Evolutionary conservation across 1,140 invertebrate genomes (phyloP).

Genomic region (Penaeus indicus): DNA sequence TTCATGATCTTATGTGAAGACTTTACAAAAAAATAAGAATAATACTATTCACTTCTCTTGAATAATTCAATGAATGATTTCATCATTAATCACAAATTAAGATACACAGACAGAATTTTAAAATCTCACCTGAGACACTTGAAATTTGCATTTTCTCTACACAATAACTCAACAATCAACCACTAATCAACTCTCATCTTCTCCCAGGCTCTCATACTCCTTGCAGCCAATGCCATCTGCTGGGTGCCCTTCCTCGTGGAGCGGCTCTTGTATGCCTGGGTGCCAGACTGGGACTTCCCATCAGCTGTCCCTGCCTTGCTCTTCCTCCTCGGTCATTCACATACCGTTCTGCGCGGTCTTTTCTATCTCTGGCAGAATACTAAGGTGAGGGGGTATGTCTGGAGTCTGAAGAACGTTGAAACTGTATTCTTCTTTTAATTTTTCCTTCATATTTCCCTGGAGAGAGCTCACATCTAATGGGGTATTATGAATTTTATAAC

Average conservation of each 20-base stretch:
- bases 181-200: background rate
- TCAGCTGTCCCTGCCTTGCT: background rate
- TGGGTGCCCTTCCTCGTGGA: slow-evolving; percentile 41
- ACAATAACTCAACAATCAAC: background rate
- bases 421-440: no score
- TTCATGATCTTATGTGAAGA: no score
- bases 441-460: no score
- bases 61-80: no score
- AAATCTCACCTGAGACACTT: background rate
- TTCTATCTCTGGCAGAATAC: slow-evolving; percentile 32
- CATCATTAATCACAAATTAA: no score
- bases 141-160: background rate
- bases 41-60: no score
- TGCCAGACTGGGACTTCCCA: no score
- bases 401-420: background rate
- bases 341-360: slow-evolving; percentile 26
- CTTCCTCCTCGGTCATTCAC: slow-evolving; percentile 6
- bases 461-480: no score
- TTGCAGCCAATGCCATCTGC: slow-evolving; percentile 11
- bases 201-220: slow-evolving; percentile 23
- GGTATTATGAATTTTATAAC: no score
- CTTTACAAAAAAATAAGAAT: no score
- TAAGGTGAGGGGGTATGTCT: slow-evolving; percentile 10
- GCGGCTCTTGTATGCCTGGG: background rate
- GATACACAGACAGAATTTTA: no score